Conservation (phyloP, 2,113 vertebrate species). For the Eptesicus fuscus region DNA sequence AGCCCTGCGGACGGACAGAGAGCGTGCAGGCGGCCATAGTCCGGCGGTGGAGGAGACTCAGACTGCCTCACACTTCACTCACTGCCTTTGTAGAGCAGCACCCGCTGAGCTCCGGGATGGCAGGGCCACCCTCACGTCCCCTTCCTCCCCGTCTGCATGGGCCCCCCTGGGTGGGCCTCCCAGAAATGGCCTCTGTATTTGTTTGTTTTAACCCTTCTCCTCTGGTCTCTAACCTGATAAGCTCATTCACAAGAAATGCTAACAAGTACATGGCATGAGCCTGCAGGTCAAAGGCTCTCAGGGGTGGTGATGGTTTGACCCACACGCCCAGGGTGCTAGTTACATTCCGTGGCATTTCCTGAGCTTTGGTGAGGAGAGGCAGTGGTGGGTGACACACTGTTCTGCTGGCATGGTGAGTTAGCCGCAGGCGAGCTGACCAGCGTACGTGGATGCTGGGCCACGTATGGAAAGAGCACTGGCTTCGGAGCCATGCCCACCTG, state of each 20-base stretch:
- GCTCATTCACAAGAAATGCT: not conserved
- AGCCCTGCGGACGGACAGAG: not conserved
- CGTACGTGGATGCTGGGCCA: not conserved
- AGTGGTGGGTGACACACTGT: not conserved
- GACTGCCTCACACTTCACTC: not conserved
- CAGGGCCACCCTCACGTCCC: not conserved
- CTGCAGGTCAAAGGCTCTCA: too few species aligned
- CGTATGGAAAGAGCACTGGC: not conserved
- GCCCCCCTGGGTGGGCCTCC: not conserved
- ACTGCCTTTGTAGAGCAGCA: not conserved
- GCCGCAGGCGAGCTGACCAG: not conserved
- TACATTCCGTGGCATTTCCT: not conserved
- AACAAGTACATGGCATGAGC: too few species aligned
- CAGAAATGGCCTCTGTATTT: not conserved
- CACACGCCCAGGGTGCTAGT: not conserved
- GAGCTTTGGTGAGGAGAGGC: not conserved
- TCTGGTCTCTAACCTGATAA: not conserved
- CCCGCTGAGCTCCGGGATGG: not conserved
- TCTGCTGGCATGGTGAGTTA: not conserved
- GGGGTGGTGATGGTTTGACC: too few species aligned
- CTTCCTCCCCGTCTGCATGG: not conserved
- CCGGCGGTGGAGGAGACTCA: not conserved
- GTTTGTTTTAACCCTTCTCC: not conserved
- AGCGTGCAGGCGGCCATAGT: fast-evolving
- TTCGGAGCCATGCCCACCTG: not conserved